Base-by-base conservation (phyloP, 2,888 invertebrate genomes). In the Drosophila nr. perissopoda region DNA sequence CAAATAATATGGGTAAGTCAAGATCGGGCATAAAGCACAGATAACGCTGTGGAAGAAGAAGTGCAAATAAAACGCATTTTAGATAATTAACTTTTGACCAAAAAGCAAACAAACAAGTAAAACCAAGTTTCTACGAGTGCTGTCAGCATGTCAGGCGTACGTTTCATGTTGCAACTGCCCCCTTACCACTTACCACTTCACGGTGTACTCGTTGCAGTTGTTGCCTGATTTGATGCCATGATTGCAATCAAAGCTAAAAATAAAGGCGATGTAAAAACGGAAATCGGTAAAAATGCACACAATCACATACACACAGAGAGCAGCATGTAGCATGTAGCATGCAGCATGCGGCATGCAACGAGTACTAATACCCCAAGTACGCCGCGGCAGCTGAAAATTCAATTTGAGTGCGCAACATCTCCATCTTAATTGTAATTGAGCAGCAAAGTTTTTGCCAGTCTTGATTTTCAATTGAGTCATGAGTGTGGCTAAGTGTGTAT, bases 1-100 rank as follows among this genome's bases (percentile, higher is more conserved):
- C 93, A 68, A 95, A 95, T n/a, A 92, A 95, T 74, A 94, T 95
- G 87, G 95, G 95, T 95, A 82, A 89, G 87, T 81, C 29, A 27
- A 70, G 68, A 75, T 69, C 59, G 51, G 38, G 31, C 46, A 36
- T 31, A 13, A 57, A 38, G 42, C 16, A 54, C 25, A 16, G 11
- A 31, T 36, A n/a, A 4, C 18, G 48, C 5, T 46, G 7, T 42
- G 53, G 16, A 59, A 33, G 40, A 7, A 48, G 65, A 60, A 58
- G 63, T 51, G 63, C 70, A 75, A 40, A 75, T 74, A 79, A 84
- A 89, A 88, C 80, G 80, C 81, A 75, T 82, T 86, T 83, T 81
- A 86, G 83, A 90, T 89, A 89, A 89, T 89, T 89, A 91, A 89
- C 83, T 91, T 85, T 88, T 68, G 79, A 73, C 63, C 66, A 74